phyloP scores from a whole-genome alignment of 2,797 vertebrate genomes.

The Numenius phaeopus region DNA sequence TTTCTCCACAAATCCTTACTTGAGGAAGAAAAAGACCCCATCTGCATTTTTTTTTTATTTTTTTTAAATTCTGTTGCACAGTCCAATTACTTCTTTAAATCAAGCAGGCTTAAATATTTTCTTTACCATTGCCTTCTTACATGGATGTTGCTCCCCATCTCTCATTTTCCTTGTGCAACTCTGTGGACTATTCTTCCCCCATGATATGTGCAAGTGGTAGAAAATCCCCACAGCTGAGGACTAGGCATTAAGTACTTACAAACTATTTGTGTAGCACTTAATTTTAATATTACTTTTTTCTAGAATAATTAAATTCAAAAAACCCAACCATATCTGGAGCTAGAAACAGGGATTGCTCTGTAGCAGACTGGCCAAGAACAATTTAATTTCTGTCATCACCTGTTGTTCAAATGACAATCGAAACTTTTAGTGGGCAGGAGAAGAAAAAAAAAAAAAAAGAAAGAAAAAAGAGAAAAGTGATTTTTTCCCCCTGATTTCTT shows the following conservation, averaged over 20 bases:
- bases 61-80: not conserved
- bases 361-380: not conserved
- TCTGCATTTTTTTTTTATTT: fast-evolving
- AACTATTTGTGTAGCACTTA: not conserved
- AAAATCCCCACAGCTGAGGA: not conserved
- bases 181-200: not conserved
- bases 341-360: not conserved
- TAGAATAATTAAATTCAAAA: not conserved
- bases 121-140: not conserved
- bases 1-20: not conserved
- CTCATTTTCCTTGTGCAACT: not conserved
- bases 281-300: not conserved
- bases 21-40: not conserved
- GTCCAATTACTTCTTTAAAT: not conserved
- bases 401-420: not conserved
- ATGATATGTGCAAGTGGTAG: not conserved
- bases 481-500: not conserved
- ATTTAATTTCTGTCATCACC: not conserved
- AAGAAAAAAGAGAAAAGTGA: not conserved
- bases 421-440: not conserved
- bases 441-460: not conserved
- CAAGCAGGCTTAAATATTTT: not conserved
- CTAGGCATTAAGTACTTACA: not conserved
- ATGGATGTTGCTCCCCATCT: not conserved
- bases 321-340: fast-evolving